Evolutionary conservation across 64 coral and sea anemone genomes (phyloP), one percentile per base, ranked within the genome.

Genomic region (Stichodactyla helianthus): DNA sequence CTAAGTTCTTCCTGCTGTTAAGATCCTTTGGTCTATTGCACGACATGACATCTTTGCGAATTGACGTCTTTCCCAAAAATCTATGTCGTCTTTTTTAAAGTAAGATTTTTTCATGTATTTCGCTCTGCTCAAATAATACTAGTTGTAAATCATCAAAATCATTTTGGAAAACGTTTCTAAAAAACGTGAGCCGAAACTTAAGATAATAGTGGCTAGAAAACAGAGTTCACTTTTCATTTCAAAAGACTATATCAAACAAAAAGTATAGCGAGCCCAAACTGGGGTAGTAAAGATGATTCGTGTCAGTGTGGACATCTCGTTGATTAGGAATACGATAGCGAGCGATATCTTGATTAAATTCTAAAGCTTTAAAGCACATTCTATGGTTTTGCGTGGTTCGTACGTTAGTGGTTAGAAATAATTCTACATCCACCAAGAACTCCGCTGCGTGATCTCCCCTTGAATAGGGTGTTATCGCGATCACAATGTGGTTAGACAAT

Each of bases 21-120:
- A 20, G 20, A 74, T 74, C 68, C 68, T 31, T 74, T 74, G 68
- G 68, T 74, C 68, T 74, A 10, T 74, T 74, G n/a, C 68, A 74
- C 68, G 68, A 74, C 68, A 19, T 74, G 68, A 31, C 22, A 74
- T 31, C 68, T 44, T 44, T 44, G 35, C 35, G 35, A 44, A 44
- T 44, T 44, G 35, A 44, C 35, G 35, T 44, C 35, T 44, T 44
- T 44, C 35, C 35, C 35, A 44, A 44, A 44, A 44, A 44, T 44
- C 35, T 44, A 44, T 44, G 35, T 3, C 35, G 35, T 44, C n/a
- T 64, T 20, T 65, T 65, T n/a, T 5, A 65, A 6, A 22, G 62
- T n/a, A 22, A 0, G 19, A 65, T 65, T 65, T n/a, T 20, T n/a
- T 65, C 1, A 65, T 7, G 18, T 20, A n/a, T n/a, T n/a, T 18